phyloP scores from a whole-genome alignment of 2,113 vertebrate species.

The Taurulus bubalis region DNA sequence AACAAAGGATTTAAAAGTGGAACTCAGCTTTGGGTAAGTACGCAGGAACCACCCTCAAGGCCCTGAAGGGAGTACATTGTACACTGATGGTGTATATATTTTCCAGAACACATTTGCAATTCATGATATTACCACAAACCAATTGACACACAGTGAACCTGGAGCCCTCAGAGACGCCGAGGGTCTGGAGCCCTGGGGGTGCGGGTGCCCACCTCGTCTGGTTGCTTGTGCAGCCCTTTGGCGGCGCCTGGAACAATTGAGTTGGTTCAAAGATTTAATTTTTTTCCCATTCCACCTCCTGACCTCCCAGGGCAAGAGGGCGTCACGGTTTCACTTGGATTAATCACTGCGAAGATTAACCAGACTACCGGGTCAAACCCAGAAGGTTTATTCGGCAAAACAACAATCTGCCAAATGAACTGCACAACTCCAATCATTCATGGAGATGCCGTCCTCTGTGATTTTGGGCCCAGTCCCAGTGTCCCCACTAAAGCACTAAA shows the following conservation, averaged over 20 bases:
- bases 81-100: neutral
- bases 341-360: neutral
- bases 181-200: neutral
- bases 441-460: neutral
- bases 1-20: neutral
- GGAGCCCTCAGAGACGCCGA: neutral
- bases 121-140: conserved; percentile 17
- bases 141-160: conserved; percentile 7
- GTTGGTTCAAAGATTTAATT: conserved; percentile 22
- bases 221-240: neutral
- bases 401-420: neutral
- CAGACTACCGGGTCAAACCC: neutral
- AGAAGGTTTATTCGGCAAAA: neutral
- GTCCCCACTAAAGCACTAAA: too few species aligned
- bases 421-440: neutral
- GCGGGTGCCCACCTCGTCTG: neutral
- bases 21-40: too few species aligned
- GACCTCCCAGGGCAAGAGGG: neutral
- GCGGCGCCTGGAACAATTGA: neutral
- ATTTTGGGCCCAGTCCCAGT: neutral
- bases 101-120: conserved; percentile 7
- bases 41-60: neutral
- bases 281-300: conserved; percentile 32
- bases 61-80: neutral
- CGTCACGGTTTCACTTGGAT: neutral